phyloP scores from a whole-genome alignment of 2,888 invertebrate species.

The Zelleria hepariella region DNA sequence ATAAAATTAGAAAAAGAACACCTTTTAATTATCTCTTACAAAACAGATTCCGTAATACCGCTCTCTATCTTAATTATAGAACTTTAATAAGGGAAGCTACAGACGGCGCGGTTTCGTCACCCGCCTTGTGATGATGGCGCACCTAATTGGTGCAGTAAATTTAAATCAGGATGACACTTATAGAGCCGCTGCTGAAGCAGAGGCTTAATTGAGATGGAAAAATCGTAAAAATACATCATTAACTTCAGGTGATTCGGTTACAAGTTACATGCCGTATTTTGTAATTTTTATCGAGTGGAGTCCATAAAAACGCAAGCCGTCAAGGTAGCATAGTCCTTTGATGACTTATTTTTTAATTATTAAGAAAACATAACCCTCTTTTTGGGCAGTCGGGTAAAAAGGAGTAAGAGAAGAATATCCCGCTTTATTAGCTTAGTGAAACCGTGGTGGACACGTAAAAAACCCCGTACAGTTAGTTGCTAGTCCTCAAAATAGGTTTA shows the following conservation, averaged over 20 bases:
- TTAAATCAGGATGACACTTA: slow-evolving; percentile 68
- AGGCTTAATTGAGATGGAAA: slow-evolving; percentile 64
- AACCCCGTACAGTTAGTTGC: too few species aligned
- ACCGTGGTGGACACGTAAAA: too few species aligned
- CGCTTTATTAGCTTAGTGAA: too few species aligned
- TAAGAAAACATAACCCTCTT: too few species aligned
- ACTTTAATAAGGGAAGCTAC: slow-evolving; percentile 65
- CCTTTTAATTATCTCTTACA: neutral
- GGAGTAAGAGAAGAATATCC: too few species aligned
- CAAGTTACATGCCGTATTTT: slow-evolving; percentile 35
- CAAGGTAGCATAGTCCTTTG: neutral
- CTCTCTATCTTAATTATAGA: slow-evolving; percentile 63
- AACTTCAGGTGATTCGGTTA: neutral
- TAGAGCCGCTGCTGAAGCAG: slow-evolving; percentile 44
- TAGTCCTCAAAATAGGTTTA: too few species aligned
- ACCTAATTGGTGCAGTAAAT: slow-evolving; percentile 70
- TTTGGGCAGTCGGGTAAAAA: too few species aligned
- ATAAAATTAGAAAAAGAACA: neutral
- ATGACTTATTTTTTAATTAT: neutral
- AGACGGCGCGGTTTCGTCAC: slow-evolving; percentile 59
- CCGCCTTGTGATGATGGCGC: slow-evolving; percentile 54
- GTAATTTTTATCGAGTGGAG: slow-evolving; percentile 59
- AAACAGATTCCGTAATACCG: neutral
- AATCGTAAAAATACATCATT: slow-evolving; percentile 64
- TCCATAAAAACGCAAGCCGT: neutral